These are phyloP conservation scores for Atta texana DNA, from an alignment of 1,140 invertebrate species.

Conservation along the genomic window DNA sequence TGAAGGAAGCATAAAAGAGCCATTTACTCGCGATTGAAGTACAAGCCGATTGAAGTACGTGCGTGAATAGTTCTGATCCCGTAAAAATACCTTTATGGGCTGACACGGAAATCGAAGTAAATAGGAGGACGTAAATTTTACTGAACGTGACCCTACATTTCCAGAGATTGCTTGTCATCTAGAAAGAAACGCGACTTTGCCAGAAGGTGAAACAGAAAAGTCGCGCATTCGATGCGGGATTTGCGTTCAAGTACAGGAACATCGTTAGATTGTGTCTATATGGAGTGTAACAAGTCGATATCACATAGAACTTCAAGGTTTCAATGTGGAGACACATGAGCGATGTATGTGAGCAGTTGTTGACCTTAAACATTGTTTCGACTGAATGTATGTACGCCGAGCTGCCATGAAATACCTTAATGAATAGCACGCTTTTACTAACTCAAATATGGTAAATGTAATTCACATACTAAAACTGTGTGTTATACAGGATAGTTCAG, in stretches of 20 bases:
- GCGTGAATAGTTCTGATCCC: slow-evolving; percentile 22
- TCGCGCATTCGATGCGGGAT: neutral
- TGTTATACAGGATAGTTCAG: neutral
- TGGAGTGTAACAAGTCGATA: slow-evolving; percentile 35
- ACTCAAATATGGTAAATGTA: slow-evolving; percentile 25
- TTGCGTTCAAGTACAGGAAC: neutral
- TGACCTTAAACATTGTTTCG: slow-evolving; percentile 37
- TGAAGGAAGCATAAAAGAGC: slow-evolving; percentile 28
- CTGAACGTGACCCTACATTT: neutral
- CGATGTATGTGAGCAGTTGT: slow-evolving; percentile 28
- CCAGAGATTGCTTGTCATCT: slow-evolving; percentile 14
- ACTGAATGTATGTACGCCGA: neutral
- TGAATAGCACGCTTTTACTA: slow-evolving; percentile 23
- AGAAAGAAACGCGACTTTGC: slow-evolving; percentile 27
- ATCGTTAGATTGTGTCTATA: slow-evolving; percentile 44
- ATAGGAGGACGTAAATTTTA: slow-evolving; percentile 51
- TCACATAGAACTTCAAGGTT: slow-evolving; percentile 7
- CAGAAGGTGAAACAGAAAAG: neutral
- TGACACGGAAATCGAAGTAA: neutral
- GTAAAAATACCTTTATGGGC: slow-evolving; percentile 28
- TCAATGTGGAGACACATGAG: neutral
- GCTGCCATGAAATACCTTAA: slow-evolving; percentile 20
- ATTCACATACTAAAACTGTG: neutral
- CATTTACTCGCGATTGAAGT: slow-evolving; percentile 3
- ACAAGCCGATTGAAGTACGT: slow-evolving; percentile 5